phyloP scores from a whole-genome alignment of 2,888 invertebrate species.

The Busseola fusca region DNA sequence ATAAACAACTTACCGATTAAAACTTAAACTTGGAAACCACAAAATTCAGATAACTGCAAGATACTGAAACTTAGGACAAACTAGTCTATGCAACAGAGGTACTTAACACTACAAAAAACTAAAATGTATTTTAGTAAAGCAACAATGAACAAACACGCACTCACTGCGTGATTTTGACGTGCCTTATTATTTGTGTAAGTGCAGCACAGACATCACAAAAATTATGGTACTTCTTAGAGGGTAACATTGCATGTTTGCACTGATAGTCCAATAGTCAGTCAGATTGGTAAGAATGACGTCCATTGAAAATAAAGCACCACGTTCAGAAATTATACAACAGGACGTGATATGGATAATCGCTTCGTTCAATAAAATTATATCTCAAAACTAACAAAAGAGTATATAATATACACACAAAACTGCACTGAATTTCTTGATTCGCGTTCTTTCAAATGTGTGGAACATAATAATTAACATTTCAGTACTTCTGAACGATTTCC shows the following conservation, averaged over 20 bases:
- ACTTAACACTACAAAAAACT: conserved; percentile 39
- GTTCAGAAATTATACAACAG: background rate
- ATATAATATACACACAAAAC: background rate
- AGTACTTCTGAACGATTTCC: conserved; percentile 25
- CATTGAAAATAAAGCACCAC: background rate
- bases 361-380: background rate
- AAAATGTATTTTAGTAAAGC: conserved; percentile 23
- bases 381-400: too few species aligned
- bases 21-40: background rate
- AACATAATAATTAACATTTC: background rate
- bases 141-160: conserved; percentile 48
- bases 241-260: conserved; percentile 7
- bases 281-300: background rate
- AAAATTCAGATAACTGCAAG: background rate
- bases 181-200: background rate
- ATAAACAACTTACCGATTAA: conserved; percentile 38
- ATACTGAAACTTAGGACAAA: conserved; percentile 20
- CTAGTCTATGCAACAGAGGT: conserved; percentile 15
- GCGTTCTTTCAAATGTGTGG: background rate
- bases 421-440: background rate
- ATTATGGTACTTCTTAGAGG: background rate
- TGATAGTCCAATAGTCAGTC: background rate
- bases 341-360: background rate
- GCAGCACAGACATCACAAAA: background rate
- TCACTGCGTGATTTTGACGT: conserved; percentile 51